Percentiles rank a stretch among this genome's conserved stretches.
phyloP scores from a whole-genome alignment of 2,113 vertebrate species.

The Calyptommatus sinebrachiatus region DNA sequence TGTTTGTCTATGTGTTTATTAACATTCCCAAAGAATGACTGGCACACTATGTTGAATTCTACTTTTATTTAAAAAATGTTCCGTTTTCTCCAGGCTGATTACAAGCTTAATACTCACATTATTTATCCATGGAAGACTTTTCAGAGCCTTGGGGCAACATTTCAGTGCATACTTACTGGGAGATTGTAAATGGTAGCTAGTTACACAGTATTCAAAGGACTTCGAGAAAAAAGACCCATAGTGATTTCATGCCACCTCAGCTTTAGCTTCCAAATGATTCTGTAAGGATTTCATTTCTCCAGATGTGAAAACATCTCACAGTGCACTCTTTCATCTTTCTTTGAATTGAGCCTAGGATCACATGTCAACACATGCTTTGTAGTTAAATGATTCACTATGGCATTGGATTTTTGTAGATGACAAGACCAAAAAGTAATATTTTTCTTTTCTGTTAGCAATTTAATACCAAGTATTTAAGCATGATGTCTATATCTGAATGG shows the following conservation, averaged over 20 bases:
- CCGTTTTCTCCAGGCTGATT: background rate
- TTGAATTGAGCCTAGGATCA: background rate
- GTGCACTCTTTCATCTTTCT: background rate
- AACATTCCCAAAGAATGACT: background rate
- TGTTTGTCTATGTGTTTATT: too few species aligned
- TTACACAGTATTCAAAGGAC: background rate
- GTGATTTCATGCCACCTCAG: background rate
- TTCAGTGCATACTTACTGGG: background rate
- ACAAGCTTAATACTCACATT: background rate
- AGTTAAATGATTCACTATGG: background rate
- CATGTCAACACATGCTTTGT: background rate
- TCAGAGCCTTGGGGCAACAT: background rate
- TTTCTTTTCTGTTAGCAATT: background rate
- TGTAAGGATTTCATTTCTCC: background rate
- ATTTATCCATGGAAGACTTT: background rate
- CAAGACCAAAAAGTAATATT: background rate
- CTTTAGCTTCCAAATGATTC: background rate
- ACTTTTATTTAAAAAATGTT: accelerated
- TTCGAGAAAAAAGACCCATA: background rate
- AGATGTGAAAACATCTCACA: accelerated
- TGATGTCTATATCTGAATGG: background rate
- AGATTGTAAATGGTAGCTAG: background rate
- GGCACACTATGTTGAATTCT: slow-evolving; percentile 1
- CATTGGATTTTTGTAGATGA: background rate
- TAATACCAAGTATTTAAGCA: background rate